Conservation (phyloP, 2,888 invertebrate genomes). For the Eupsilia transversa region DNA sequence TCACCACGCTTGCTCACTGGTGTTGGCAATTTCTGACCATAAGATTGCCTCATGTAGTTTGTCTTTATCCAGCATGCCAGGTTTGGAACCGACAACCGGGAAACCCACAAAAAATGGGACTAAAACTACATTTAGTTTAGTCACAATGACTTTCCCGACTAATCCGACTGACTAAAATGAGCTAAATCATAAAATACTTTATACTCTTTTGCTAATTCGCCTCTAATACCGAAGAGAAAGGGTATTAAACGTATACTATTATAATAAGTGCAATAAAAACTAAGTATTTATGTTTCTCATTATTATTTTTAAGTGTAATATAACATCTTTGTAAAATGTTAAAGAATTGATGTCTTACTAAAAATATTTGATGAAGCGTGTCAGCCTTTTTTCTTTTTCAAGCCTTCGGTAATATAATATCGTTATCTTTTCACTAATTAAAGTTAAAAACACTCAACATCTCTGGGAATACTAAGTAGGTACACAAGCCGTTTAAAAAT, state of each 20-base stretch:
- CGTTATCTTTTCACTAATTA: not conserved
- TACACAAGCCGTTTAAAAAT: not conserved
- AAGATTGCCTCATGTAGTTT: not conserved
- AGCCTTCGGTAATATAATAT: not conserved
- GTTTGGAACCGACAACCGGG: not conserved
- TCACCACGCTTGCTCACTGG: not conserved
- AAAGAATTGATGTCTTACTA: conserved; percentile 20
- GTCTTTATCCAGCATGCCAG: not conserved
- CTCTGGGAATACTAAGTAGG: not conserved
- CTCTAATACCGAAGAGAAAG: conserved; percentile 77
- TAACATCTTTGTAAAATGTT: conserved; percentile 24
- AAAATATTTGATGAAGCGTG: conserved; percentile 27
- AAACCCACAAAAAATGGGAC: not conserved
- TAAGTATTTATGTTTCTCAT: conserved; percentile 50
- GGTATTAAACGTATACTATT: conserved; percentile 74
- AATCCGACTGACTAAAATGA: conserved; percentile 46
- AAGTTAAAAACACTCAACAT: not conserved
- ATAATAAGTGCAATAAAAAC: conserved; percentile 62
- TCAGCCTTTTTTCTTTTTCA: not conserved
- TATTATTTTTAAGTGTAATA: conserved; percentile 43
- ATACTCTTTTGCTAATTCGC: conserved; percentile 81
- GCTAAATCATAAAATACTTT: conserved; percentile 71
- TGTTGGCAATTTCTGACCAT: not conserved
- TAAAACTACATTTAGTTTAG: conserved; percentile 1
- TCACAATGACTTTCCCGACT: conserved; percentile 33